Conservation (phyloP, 2,888 invertebrate genomes). For the Argyra leucocephala region DNA sequence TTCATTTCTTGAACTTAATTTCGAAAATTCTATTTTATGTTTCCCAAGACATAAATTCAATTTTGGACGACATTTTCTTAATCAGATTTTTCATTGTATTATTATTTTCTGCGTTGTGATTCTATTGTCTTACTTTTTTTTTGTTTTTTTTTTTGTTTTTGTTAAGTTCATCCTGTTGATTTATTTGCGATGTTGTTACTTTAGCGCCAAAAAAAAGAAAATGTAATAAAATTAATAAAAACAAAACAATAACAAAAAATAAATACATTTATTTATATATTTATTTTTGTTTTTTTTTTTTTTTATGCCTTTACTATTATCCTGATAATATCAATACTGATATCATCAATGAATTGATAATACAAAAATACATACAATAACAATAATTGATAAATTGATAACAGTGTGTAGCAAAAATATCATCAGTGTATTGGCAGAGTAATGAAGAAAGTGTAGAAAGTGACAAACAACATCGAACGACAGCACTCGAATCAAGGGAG, state of each 20-base stretch:
- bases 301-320: background rate
- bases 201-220: background rate
- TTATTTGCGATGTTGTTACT: background rate
- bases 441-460: conserved; percentile 83
- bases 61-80: conserved; percentile 3
- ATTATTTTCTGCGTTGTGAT: background rate
- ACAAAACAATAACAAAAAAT: background rate
- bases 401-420: conserved; percentile 76
- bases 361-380: background rate
- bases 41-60: background rate
- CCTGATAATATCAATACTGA: background rate
- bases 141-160: too few species aligned
- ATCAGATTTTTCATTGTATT: background rate
- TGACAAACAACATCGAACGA: conserved; percentile 61
- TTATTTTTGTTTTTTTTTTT: background rate
- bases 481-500: conserved; percentile 68
- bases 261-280: background rate
- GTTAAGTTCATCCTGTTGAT: background rate
- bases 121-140: background rate
- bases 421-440: conserved; percentile 75
- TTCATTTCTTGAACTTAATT: too few species aligned
- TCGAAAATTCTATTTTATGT: background rate
- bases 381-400: conserved; percentile 23
- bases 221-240: conserved; percentile 5
- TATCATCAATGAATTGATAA: background rate